Conservation (phyloP, 2,888 invertebrate species). For the Polylopha cassiicola region DNA sequence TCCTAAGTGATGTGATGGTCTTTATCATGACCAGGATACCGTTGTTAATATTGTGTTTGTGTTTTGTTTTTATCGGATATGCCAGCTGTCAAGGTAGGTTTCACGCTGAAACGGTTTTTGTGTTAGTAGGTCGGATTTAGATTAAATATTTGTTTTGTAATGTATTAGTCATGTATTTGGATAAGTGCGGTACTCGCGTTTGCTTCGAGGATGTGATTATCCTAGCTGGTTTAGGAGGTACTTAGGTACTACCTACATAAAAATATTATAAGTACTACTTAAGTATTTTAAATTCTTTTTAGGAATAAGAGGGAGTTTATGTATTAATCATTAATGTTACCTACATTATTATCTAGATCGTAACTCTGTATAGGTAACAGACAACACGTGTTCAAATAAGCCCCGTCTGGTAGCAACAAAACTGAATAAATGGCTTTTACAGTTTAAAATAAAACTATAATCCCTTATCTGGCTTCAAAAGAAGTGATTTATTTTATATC, state of each 20-base stretch:
- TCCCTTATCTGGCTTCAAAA: slow-evolving; percentile 64
- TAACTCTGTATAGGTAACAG: background rate
- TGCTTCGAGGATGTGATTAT: too few species aligned
- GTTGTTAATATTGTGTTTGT: slow-evolving; percentile 46
- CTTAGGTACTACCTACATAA: too few species aligned
- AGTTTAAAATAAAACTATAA: slow-evolving; percentile 32
- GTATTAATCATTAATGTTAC: too few species aligned
- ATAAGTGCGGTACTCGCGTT: too few species aligned
- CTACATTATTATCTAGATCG: too few species aligned
- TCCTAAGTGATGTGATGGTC: slow-evolving; percentile 38
- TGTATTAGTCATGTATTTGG: slow-evolving; percentile 11
- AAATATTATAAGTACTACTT: too few species aligned
- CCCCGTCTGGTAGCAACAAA: too few species aligned
- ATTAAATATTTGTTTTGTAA: slow-evolving; percentile 11
- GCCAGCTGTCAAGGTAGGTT: slow-evolving; percentile 60
- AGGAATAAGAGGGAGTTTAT: too few species aligned
- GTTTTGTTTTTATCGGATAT: slow-evolving; percentile 42
- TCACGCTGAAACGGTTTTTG: slow-evolving; percentile 1
- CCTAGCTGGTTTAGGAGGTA: too few species aligned
- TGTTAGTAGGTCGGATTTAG: slow-evolving; percentile 9
- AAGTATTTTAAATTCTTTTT: too few species aligned
- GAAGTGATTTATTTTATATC: slow-evolving; percentile 53
- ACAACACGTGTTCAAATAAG: slow-evolving; percentile 21
- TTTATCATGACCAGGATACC: slow-evolving; percentile 52
- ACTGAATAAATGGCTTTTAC: slow-evolving; percentile 14